A percentile compares a stretch with the other conserved stretches of the same genome.
These are phyloP conservation scores for Chrysotoxum bicinctum DNA, from an alignment of 2,888 invertebrate genomes.

Conservation along the genomic window DNA sequence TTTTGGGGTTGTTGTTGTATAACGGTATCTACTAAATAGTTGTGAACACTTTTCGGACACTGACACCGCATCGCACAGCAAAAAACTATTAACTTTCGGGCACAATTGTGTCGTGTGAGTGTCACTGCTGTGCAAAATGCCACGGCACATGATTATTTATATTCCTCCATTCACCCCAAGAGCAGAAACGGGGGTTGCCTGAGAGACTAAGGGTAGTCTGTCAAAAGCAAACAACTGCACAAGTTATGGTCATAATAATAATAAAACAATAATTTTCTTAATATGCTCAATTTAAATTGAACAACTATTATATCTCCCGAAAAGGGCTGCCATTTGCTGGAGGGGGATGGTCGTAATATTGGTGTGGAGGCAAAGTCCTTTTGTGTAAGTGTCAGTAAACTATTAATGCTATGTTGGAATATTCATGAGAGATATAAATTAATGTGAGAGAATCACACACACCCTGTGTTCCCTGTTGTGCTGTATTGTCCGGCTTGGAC, in stretches of 20 bases:
- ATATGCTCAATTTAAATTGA: constrained; percentile 67
- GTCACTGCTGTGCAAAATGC: constrained; percentile 53
- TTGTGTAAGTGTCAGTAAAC: constrained; percentile 67
- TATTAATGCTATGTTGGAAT: constrained; percentile 66
- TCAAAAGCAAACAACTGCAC: constrained; percentile 42
- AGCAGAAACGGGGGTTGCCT: neutral
- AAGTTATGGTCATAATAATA: constrained; percentile 52
- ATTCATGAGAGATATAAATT: constrained; percentile 71
- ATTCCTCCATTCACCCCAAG: constrained; percentile 3
- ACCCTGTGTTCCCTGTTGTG: constrained; percentile 11
- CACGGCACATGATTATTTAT: constrained; percentile 57
- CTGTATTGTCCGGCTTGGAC: constrained; percentile 40
- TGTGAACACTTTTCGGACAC: constrained; percentile 43
- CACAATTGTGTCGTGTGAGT: constrained; percentile 33
- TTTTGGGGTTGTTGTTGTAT: neutral
- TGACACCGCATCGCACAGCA: constrained; percentile 13
- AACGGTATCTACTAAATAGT: neutral
- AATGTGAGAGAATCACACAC: constrained; percentile 71
- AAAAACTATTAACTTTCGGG: constrained; percentile 34
- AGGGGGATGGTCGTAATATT: neutral
- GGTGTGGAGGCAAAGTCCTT: constrained; percentile 55
- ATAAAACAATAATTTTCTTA: constrained; percentile 61
- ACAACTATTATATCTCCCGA: constrained; percentile 5
- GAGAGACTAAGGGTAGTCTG: constrained; percentile 8
- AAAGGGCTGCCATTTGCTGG: neutral